Evolutionary conservation across 2,888 invertebrate genomes (phyloP).

Genomic region (Acleris emargana): DNA sequence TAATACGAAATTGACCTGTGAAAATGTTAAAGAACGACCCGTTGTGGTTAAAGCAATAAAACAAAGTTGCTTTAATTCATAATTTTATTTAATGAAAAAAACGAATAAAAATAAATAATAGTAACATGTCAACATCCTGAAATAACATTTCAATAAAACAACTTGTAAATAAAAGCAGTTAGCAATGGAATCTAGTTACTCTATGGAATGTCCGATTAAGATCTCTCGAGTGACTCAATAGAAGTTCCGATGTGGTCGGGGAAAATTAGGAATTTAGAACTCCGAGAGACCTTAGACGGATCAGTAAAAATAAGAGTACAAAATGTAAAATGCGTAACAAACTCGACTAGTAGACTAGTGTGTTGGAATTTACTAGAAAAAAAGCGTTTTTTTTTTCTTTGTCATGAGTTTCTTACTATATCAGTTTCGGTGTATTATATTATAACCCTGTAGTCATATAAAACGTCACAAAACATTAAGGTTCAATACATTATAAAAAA

Average conservation of each 20-base stretch:
- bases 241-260: conserved; percentile 19
- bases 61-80: conserved; percentile 37
- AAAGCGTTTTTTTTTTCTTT: no score
- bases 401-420: no score
- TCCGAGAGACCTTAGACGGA: conserved; percentile 51
- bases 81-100: conserved; percentile 55
- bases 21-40: no score
- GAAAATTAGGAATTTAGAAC: conserved; percentile 23
- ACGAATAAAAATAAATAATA: conserved; percentile 52
- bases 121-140: conserved; percentile 51
- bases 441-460: conserved; percentile 15
- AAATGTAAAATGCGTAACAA: conserved; percentile 43
- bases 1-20: no score
- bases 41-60: background rate
- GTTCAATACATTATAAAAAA: background rate
- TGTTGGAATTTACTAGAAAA: no score
- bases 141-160: conserved; percentile 44
- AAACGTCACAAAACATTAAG: conserved; percentile 23
- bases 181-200: conserved; percentile 41
- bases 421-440: background rate
- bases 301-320: conserved; percentile 48
- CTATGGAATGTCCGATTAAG: conserved; percentile 60
- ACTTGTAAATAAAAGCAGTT: conserved; percentile 39
- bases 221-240: conserved; percentile 43
- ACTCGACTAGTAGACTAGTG: background rate